Evolutionary conservation across 2,113 vertebrate genomes (phyloP).

Genomic region (Butorides virescens): DNA sequence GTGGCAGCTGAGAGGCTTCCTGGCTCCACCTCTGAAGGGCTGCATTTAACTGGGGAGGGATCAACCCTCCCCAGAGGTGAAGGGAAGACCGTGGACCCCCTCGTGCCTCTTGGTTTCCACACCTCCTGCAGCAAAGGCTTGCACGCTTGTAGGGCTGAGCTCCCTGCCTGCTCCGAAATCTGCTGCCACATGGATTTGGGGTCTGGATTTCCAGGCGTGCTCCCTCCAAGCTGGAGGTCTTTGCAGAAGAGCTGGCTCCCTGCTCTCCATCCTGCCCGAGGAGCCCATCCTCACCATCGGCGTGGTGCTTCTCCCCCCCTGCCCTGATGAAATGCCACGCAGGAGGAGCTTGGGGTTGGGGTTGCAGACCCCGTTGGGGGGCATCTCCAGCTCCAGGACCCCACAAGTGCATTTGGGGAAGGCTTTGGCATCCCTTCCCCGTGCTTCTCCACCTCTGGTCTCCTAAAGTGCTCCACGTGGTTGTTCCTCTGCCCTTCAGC

Average conservation of each 20-base stretch:
- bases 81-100: rapidly evolving
- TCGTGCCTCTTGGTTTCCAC: neutral
- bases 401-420: neutral
- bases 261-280: neutral
- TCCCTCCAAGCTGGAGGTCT: neutral
- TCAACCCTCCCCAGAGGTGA: neutral
- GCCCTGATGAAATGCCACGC: rapidly evolving
- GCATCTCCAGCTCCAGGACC: neutral
- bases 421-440: neutral
- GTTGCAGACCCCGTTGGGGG: neutral
- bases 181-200: neutral
- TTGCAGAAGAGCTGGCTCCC: neutral
- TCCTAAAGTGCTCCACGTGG: rapidly evolving
- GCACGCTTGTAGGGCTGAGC: rapidly evolving
- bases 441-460: neutral
- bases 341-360: neutral
- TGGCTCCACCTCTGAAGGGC: neutral
- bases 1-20: neutral
- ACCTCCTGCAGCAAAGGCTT: neutral
- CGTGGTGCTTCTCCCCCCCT: neutral
- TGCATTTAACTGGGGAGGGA: neutral
- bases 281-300: rapidly evolving
- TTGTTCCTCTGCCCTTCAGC: neutral
- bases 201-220: neutral
- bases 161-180: neutral